phyloP scores from a whole-genome alignment of 2,797 vertebrate genomes.

The Sebastes elongatus region DNA sequence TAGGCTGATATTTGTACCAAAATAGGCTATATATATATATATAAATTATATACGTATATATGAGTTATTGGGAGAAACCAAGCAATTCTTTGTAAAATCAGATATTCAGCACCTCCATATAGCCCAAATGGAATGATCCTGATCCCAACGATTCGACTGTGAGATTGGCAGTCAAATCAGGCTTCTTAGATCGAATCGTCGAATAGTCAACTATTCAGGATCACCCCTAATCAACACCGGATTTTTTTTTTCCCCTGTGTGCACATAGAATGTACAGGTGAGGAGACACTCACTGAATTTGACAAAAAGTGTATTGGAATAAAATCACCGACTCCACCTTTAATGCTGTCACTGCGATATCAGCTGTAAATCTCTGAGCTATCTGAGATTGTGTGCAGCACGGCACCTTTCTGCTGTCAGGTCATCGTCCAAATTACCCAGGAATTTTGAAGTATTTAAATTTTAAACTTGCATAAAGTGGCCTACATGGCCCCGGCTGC shows the following conservation, averaged over 20 bases:
- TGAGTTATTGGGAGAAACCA: not conserved
- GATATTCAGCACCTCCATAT: not conserved
- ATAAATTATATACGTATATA: too few species aligned
- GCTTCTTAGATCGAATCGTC: not conserved
- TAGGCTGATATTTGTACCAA: not conserved
- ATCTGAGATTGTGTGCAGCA: slow-evolving; percentile 14
- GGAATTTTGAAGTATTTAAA: slow-evolving; percentile 82
- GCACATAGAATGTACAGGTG: fast-evolving
- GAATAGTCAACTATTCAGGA: not conserved
- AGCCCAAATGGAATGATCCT: not conserved
- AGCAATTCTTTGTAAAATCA: not conserved
- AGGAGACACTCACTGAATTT: not conserved
- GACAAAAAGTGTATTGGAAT: not conserved
- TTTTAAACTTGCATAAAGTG: slow-evolving; percentile 84
- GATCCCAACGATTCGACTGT: not conserved
- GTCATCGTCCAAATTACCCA: slow-evolving; percentile 70
- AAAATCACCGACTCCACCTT: not conserved
- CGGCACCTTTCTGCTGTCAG: slow-evolving; percentile 59
- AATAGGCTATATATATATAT: not conserved
- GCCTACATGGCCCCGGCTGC: slow-evolving; percentile 75
- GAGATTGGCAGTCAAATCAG: not conserved
- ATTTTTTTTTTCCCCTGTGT: fast-evolving
- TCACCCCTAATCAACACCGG: not conserved
- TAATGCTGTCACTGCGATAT: not conserved
- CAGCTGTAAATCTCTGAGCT: too few species aligned